Evolutionary conservation across 2,113 vertebrate genomes (phyloP), one percentile per base, ranked within the genome.

Genomic region (Epinephelus lanceolatus): DNA sequence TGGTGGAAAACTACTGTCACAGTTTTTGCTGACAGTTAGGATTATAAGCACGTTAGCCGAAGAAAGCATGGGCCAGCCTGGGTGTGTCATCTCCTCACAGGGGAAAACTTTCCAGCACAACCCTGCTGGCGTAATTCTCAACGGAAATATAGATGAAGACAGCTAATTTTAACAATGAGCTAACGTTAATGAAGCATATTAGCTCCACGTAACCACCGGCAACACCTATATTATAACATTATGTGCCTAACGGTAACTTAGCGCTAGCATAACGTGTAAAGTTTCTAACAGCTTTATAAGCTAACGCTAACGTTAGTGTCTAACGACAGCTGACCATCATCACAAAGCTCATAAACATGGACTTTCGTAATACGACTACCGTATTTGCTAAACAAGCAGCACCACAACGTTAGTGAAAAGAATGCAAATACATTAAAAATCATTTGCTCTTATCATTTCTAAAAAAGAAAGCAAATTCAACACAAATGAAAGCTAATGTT

Each of bases 61-160:
- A 68, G 68, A 76, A 74, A 78, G 49, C 60, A 13, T 3, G 57
- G 83, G 57, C 63, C 67, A 25, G 17, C 10, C 30, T 78, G 93
- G 92, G 92, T 85, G 92, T 91, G 92, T 90, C 92, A 59, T 55
- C 75, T 62, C 66, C 66, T 61, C 15, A 13, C 33, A 40, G 65
- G 65, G 12, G 30, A 40, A 33, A 82, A 89, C 72, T 86, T 89
- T 77, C 55, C 56, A 40, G 14, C 47, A 76, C 30, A 37, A 53
- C 49, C 55, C 11, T 67, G 13, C 21, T 15, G 11, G 40, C 14
- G 18, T 27, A 3, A 30, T 49, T 18, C 0, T 30, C 7, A 17
- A 56, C 45, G 55, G 40, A 10, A 8, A 56, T 7, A 27, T 7
- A 59, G 15, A 49, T 8, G 1, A 14, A 8, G 52, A 3, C 25